Conservation (phyloP, 2,888 invertebrate species). For the Ferdinandea cuprea region DNA sequence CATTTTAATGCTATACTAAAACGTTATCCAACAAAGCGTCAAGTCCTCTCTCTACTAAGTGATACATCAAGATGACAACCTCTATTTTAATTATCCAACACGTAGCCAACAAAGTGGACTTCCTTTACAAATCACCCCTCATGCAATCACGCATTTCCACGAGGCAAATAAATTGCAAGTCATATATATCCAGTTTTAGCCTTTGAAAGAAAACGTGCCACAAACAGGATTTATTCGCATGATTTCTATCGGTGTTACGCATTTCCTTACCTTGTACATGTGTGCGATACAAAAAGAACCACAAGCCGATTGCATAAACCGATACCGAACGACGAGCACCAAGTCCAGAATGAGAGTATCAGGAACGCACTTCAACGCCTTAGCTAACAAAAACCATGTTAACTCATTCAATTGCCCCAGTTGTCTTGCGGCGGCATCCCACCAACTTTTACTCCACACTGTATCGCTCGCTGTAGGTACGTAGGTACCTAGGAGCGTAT, state of each 20-base stretch:
- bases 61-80: constrained; percentile 61
- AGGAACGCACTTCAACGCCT: constrained; percentile 69
- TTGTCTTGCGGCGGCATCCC: constrained; percentile 38
- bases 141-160: background rate
- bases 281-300: constrained; percentile 5
- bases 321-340: constrained; percentile 54
- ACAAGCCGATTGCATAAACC: constrained; percentile 42
- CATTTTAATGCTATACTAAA: background rate
- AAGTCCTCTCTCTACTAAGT: constrained; percentile 11
- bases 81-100: constrained; percentile 47
- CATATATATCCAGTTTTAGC: background rate
- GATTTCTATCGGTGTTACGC: constrained; percentile 69
- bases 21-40: background rate
- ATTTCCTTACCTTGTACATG: constrained; percentile 37
- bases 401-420: constrained; percentile 65
- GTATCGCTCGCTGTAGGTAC: background rate
- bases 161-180: constrained; percentile 3
- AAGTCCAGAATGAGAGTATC: constrained; percentile 37
- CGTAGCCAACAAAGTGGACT: constrained; percentile 2
- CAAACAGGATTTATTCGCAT: constrained; percentile 58
- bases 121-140: constrained; percentile 15
- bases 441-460: background rate
- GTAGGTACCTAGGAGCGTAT: background rate
- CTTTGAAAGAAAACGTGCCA: constrained; percentile 40
- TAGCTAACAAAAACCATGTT: constrained; percentile 61